Percentiles rank a stretch among this genome's conserved stretches.
Conservation (phyloP, 2,888 invertebrate species). For the Scrobipalpa atriplicella region DNA sequence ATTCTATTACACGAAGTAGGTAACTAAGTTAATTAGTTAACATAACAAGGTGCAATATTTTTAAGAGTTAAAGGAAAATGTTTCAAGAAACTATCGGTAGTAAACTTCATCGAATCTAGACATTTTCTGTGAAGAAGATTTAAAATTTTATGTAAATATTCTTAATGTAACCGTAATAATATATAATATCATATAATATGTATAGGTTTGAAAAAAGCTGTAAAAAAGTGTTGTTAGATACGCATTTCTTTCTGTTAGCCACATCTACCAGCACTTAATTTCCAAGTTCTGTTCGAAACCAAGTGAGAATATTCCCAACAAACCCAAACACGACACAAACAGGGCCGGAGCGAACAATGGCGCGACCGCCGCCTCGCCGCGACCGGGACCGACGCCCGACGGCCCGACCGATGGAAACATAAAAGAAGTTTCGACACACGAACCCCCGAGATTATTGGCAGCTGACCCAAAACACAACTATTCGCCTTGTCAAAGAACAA, state of each 20-base stretch:
- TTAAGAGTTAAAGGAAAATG: no score
- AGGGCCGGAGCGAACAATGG: constrained; percentile 49
- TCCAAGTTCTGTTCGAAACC: constrained; percentile 25
- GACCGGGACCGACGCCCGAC: constrained; percentile 43
- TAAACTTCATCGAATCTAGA: no score
- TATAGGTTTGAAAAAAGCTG: no score
- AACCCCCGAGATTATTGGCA: constrained; percentile 54
- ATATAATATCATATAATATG: no score
- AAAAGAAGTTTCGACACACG: constrained; percentile 55
- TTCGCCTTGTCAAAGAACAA: constrained; percentile 33
- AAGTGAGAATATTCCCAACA: constrained; percentile 33
- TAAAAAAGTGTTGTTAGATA: no score
- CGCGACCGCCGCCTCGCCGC: constrained; percentile 26
- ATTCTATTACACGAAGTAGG: no score
- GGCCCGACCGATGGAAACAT: constrained; percentile 56
- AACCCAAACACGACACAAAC: constrained; percentile 24
- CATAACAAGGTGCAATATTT: no score
- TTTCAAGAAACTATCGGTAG: no score
- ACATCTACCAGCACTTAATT: background rate
- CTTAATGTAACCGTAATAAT: no score
- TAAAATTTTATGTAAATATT: no score
- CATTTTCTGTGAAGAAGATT: no score
- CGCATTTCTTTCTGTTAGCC: background rate
- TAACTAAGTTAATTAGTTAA: no score
- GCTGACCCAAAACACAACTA: constrained; percentile 42